These are phyloP conservation scores for Lithophane socia DNA, from an alignment of 2,888 invertebrate genomes.

Conservation along the genomic window DNA sequence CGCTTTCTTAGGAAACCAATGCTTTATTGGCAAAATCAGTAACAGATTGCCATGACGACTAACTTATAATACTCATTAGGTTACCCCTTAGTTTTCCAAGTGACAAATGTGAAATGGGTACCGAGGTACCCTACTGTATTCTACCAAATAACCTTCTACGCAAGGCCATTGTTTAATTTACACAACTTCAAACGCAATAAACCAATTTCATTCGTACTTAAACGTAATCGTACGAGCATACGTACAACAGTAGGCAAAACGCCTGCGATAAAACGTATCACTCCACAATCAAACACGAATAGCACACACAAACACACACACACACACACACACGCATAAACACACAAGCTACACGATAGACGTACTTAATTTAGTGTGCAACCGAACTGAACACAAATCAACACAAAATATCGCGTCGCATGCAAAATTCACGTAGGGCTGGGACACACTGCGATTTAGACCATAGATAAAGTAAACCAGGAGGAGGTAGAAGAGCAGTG, in stretches of 20 bases:
- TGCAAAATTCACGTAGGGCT: slow-evolving; percentile 42
- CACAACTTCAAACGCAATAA: slow-evolving; percentile 32
- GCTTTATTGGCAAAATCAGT: no score
- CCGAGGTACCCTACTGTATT: no score
- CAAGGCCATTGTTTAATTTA: slow-evolving; percentile 2
- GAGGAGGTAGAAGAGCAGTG: no score
- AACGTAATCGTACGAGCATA: slow-evolving; percentile 26
- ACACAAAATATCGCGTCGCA: slow-evolving; percentile 57
- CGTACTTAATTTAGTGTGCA: slow-evolving; percentile 55
- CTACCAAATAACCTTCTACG: no score
- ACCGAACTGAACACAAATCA: slow-evolving; percentile 54
- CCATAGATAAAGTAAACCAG: no score
- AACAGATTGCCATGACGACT: no score
- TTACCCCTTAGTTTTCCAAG: no score
- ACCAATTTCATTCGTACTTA: slow-evolving; percentile 20
- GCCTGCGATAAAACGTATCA: slow-evolving; percentile 46
- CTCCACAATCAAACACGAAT: slow-evolving; percentile 33
- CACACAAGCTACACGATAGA: slow-evolving; percentile 40
- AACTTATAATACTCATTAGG: no score
- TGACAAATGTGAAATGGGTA: no score
- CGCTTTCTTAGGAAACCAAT: no score
- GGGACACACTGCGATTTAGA: not conserved
- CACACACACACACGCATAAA: not conserved
- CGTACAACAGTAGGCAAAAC: slow-evolving; percentile 28
- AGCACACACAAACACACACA: slow-evolving; percentile 12